Evolutionary conservation across 2,113 vertebrate genomes (phyloP), one percentile per base, ranked within the genome.

Genomic region (Pavo muticus): DNA sequence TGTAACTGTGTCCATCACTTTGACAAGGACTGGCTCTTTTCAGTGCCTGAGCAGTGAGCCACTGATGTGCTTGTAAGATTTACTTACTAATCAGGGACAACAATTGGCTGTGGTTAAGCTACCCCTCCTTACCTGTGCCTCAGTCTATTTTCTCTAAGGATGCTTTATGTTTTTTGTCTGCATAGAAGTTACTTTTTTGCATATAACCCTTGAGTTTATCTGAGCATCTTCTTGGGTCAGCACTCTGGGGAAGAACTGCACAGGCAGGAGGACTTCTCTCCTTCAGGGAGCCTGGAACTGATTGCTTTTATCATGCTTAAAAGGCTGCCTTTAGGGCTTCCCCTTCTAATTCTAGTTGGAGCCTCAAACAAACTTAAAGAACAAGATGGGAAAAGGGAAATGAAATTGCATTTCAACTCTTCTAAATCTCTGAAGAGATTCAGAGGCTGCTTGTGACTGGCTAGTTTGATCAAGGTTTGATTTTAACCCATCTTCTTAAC

Each of bases 11-110:
- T 65, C 88, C 90, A 90, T 94, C 88, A 78, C 76, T 86, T 30
- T 61, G 94, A 81, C 68, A 65, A 30, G 88, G 84, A 39, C 88
- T 78, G 83, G 88, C 57, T 93, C 57, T 72, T 90, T 18, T 16
- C 2, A 9, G 18, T 30, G 39, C 25, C 76, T 52, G 42, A 86
- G 83, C 85, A 47, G 40, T 1, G 1, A 88, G 76, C 47, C 72
- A 45, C 60, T 56, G 76, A 82, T 60, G 77, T 61, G 30, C 69
- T 80, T 80, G 57, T 61, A 47, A 75, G 69, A 81, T 94, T 93
- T 84, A 81, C 37, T 44, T 52, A 52, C 37, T 86, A 77, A 68
- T 88, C 52, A 91, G 52, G 52, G 60, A 19, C 29, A 87, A 47
- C 63, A 74, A 63, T 17, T 37, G 44, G n/a, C 45, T 78, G 50